Percentiles rank a stretch among this genome's conserved stretches.
These are phyloP conservation scores for Chaitophorus viminalis DNA, from an alignment of 2,888 invertebrate genomes.

Conservation along the genomic window DNA sequence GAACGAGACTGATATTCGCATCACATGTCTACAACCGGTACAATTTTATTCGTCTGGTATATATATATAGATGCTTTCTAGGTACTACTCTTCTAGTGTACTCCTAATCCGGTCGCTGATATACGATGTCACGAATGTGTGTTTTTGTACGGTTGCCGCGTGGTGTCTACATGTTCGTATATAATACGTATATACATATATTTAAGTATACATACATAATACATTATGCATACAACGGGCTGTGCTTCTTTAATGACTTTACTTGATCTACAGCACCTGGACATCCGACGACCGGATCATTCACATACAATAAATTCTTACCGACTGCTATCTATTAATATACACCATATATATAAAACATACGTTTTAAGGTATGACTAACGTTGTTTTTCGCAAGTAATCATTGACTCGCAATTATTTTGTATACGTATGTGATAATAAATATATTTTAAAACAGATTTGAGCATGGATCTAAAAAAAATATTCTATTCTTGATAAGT, in stretches of 20 bases:
- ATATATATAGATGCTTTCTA: background rate
- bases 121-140: slow-evolving; percentile 17
- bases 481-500: too few relatives aligned
- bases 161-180: background rate
- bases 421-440: too few relatives aligned
- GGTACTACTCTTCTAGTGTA: too few relatives aligned
- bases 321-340: background rate
- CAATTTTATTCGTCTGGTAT: background rate
- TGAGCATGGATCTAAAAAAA: too few relatives aligned
- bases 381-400: background rate
- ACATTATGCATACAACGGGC: background rate
- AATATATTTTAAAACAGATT: too few relatives aligned
- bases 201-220: background rate
- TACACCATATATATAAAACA: background rate
- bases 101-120: slow-evolving; percentile 25
- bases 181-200: background rate
- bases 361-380: background rate
- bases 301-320: background rate
- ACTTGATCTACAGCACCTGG: background rate
- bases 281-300: background rate
- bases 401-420: too few relatives aligned
- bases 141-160: background rate
- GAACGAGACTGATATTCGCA: background rate
- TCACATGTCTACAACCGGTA: background rate
- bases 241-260: background rate